These are phyloP conservation scores for Chauna torquata DNA, from an alignment of 2,113 vertebrate genomes.

Conservation along the genomic window DNA sequence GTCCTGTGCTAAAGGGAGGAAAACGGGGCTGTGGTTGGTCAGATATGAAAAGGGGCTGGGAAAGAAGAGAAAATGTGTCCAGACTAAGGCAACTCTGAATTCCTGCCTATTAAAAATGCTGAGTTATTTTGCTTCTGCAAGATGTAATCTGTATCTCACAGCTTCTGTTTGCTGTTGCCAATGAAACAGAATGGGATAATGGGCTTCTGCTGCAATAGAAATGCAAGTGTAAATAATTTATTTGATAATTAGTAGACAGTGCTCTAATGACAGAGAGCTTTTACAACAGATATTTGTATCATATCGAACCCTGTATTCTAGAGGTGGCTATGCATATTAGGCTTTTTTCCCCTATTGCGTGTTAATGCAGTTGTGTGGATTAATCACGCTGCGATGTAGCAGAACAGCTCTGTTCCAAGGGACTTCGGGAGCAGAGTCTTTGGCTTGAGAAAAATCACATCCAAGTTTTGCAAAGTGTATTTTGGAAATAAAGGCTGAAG, in stretches of 20 bases:
- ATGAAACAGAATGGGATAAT: not conserved
- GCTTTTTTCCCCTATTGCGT: not conserved
- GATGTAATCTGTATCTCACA: not conserved
- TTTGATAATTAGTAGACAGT: conserved; percentile 15
- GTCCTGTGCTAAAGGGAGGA: not conserved
- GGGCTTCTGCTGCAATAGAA: not conserved
- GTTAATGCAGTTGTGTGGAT: not conserved
- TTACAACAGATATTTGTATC: conserved; percentile 2
- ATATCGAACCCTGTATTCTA: not conserved
- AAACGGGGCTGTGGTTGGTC: not conserved
- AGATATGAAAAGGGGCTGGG: not conserved
- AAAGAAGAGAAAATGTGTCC: not conserved
- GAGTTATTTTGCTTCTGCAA: not conserved
- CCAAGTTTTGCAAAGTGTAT: not conserved
- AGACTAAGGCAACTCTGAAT: not conserved
- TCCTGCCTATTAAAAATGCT: not conserved
- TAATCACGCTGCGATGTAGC: not conserved
- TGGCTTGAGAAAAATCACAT: conserved; percentile 3
- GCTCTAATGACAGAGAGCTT: not conserved
- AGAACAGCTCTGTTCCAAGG: not conserved
- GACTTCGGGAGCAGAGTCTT: not conserved
- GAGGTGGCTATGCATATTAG: not conserved
- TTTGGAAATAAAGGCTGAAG: conserved; percentile 29
- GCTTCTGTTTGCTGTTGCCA: conserved; percentile 5
- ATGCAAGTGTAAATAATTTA: not conserved